A percentile compares a stretch with the other conserved stretches of the same genome.
Conservation (phyloP, 2,113 vertebrate genomes). For the Aspiorhynchus laticeps region DNA sequence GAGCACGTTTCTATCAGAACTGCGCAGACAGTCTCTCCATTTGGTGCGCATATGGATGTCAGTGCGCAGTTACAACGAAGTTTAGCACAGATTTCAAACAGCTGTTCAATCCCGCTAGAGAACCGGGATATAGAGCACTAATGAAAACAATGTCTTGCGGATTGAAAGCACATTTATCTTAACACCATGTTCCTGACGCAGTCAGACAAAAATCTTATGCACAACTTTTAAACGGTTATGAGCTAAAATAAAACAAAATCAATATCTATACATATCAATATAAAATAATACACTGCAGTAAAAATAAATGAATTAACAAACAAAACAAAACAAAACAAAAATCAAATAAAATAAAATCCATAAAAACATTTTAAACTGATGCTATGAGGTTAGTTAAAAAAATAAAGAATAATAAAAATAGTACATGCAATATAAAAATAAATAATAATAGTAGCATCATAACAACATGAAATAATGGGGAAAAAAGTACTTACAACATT, state of each 20-base stretch:
- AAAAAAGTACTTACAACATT: background rate
- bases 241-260: background rate
- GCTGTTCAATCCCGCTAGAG: slow-evolving; percentile 17
- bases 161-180: slow-evolving; percentile 35
- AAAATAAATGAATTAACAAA: background rate
- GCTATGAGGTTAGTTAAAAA: background rate
- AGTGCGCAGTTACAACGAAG: background rate
- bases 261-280: background rate
- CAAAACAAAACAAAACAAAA: no score
- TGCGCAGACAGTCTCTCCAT: background rate
- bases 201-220: background rate
- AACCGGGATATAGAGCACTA: slow-evolving; percentile 31
- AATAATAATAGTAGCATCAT: background rate
- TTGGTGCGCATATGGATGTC: slow-evolving; percentile 29
- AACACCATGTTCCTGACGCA: slow-evolving; percentile 23
- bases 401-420: no score
- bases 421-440: background rate
- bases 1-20: background rate
- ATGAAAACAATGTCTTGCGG: slow-evolving; percentile 30
- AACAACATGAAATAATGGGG: background rate
- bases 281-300: background rate
- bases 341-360: background rate
- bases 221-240: background rate
- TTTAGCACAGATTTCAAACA: slow-evolving; percentile 27
- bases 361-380: background rate